Percentiles rank a stretch among this genome's conserved stretches.
Evolutionary conservation across 2,113 vertebrate species (phyloP).

Genomic region (Nesoenas mayeri): DNA sequence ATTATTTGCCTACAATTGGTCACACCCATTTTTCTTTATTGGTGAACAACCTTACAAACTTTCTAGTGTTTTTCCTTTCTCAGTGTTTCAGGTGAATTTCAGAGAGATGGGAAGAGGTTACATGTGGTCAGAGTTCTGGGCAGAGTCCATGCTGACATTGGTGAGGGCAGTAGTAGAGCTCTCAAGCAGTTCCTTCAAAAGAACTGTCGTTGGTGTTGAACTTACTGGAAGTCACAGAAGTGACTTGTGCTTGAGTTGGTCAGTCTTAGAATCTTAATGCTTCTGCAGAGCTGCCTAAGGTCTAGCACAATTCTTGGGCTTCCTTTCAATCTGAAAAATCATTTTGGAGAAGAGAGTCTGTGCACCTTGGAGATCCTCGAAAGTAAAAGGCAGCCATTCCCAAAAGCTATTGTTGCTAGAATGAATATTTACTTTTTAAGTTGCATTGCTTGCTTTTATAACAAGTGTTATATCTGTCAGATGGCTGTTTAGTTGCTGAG

Average conservation of each 20-base stretch:
- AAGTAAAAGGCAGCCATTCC: background rate
- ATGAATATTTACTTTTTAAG: background rate
- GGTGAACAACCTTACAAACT: background rate
- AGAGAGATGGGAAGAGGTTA: background rate
- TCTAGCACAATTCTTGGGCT: background rate
- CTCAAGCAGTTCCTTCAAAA: background rate
- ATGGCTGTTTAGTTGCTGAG: background rate
- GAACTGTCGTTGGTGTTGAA: background rate
- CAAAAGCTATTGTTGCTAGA: background rate
- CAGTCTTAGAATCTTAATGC: background rate
- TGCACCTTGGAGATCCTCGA: background rate
- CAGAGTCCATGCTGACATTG: background rate
- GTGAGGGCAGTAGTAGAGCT: background rate
- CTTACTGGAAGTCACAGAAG: background rate
- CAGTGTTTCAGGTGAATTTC: background rate
- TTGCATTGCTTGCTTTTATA: background rate
- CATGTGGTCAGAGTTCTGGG: background rate
- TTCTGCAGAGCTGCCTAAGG: background rate
- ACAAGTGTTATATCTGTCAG: rapidly evolving
- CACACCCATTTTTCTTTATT: background rate
- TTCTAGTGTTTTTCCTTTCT: background rate
- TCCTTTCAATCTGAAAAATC: background rate
- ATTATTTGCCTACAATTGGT: background rate
- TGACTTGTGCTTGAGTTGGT: conserved; percentile 4
- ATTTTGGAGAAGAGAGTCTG: background rate